phyloP scores from a whole-genome alignment of 2,113 vertebrate genomes.

The Polypterus senegalus region DNA sequence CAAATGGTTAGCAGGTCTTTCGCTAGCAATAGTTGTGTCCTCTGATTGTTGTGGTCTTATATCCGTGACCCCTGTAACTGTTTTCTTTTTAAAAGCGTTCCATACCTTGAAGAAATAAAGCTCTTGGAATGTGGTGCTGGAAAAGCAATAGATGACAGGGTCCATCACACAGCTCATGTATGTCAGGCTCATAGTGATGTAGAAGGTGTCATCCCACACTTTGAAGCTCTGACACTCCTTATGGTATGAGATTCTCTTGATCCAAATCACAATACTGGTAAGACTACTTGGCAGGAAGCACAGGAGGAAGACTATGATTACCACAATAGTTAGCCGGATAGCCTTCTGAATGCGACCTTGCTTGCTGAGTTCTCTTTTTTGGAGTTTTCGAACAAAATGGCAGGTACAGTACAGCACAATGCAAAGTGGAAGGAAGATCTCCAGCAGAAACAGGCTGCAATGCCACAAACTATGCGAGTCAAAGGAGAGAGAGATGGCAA shows the following conservation, averaged over 20 bases:
- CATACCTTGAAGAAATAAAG: neutral
- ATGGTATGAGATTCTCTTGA: slow-evolving; percentile 8
- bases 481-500: slow-evolving; percentile 6
- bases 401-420: slow-evolving; percentile 41
- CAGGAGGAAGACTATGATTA: slow-evolving; percentile 15
- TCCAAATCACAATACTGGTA: slow-evolving; percentile 9
- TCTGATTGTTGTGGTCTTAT: too few species aligned
- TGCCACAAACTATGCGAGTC: slow-evolving; percentile 22
- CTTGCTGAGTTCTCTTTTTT: slow-evolving; percentile 23
- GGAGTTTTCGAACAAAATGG: slow-evolving; percentile 27
- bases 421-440: slow-evolving; percentile 32
- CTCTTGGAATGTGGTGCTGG: slow-evolving; percentile 16
- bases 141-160: slow-evolving; percentile 22
- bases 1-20: too few species aligned
- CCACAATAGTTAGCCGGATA: slow-evolving; percentile 24
- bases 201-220: slow-evolving; percentile 9
- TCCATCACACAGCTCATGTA: slow-evolving; percentile 22
- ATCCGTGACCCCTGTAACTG: too few species aligned
- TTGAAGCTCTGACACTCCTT: slow-evolving; percentile 7
- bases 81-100: too few species aligned
- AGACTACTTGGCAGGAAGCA: slow-evolving; percentile 20
- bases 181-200: slow-evolving; percentile 14
- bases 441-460: slow-evolving; percentile 30
- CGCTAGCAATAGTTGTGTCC: too few species aligned
- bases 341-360: slow-evolving; percentile 33